A percentile compares a stretch with the other conserved stretches of the same genome.
These are phyloP conservation scores for Hepsetus odoe DNA, from an alignment of 2,113 vertebrate genomes.

Conservation along the genomic window DNA sequence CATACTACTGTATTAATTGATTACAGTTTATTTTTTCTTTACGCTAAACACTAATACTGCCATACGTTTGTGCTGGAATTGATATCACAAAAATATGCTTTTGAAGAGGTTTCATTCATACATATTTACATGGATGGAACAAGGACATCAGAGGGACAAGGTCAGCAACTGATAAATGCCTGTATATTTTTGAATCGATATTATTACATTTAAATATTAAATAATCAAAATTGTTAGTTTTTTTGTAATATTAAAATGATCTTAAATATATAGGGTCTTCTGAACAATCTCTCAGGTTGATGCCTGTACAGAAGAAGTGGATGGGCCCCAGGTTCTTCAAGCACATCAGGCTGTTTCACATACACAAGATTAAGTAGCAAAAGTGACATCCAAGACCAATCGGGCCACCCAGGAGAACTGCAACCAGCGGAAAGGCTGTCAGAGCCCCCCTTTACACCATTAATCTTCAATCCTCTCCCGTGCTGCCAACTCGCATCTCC, in stretches of 20 bases:
- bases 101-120: no score
- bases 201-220: no score
- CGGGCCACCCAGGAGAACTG: slow-evolving; percentile 95
- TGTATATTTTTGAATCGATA: no score
- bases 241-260: background rate
- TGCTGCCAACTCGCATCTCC: slow-evolving; percentile 95
- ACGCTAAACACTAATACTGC: no score
- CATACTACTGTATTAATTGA: no score
- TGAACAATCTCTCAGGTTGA: slow-evolving; percentile 84
- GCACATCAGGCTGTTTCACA: slow-evolving; percentile 91
- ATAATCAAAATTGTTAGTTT: background rate
- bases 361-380: slow-evolving; percentile 99
- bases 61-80: no score
- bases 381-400: slow-evolving; percentile 99
- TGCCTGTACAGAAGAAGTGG: slow-evolving; percentile 82
- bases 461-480: slow-evolving; percentile 95
- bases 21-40: no score
- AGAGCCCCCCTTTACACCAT: slow-evolving; percentile 92
- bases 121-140: no score
- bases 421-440: slow-evolving; percentile 94
- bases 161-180: no score
- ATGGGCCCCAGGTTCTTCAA: slow-evolving; percentile 75
- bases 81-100: no score
- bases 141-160: no score
- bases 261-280: slow-evolving; percentile 68